Evolutionary conservation across 2,888 invertebrate species (phyloP).

Genomic region (Caradrina clavipalpis): DNA sequence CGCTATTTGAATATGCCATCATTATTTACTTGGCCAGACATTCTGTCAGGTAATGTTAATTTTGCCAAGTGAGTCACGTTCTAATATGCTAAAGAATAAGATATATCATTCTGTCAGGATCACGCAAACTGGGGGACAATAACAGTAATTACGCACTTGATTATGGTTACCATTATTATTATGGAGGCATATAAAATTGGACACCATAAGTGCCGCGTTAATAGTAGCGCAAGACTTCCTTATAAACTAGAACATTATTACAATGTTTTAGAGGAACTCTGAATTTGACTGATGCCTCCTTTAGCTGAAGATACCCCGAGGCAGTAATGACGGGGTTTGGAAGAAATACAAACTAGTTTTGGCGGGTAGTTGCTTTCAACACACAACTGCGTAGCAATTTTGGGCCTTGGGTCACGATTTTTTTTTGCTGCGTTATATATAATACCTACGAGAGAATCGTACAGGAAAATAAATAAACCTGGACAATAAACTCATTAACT

Average conservation of each 20-base stretch:
- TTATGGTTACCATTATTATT: conserved; percentile 30
- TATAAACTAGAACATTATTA: conserved; percentile 23
- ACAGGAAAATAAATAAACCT: not conserved
- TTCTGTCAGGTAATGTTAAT: conserved; percentile 6
- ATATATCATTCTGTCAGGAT: conserved; percentile 27
- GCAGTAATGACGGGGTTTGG: not conserved
- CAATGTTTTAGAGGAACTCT: conserved; percentile 32
- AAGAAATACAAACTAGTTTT: not conserved
- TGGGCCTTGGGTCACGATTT: not conserved
- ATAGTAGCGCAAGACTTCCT: conserved; percentile 50
- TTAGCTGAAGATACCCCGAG: not conserved
- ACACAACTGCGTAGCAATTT: not conserved
- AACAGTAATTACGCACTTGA: conserved; percentile 49
- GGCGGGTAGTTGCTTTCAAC: not conserved
- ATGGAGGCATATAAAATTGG: conserved; percentile 34
- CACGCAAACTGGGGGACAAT: conserved; percentile 38
- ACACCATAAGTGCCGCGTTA: conserved; percentile 40
- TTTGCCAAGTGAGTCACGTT: conserved; percentile 24
- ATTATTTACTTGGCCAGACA: not conserved
- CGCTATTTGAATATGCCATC: conserved; percentile 18
- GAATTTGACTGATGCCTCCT: conserved; percentile 4
- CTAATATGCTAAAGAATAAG: conserved; percentile 2
- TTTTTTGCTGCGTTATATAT: too few relatives aligned
- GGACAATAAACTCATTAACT: not conserved
- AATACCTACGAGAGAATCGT: not conserved